These are phyloP conservation scores for Myotis davidii DNA, from an alignment of 2,113 vertebrate genomes.

Conservation along the genomic window DNA sequence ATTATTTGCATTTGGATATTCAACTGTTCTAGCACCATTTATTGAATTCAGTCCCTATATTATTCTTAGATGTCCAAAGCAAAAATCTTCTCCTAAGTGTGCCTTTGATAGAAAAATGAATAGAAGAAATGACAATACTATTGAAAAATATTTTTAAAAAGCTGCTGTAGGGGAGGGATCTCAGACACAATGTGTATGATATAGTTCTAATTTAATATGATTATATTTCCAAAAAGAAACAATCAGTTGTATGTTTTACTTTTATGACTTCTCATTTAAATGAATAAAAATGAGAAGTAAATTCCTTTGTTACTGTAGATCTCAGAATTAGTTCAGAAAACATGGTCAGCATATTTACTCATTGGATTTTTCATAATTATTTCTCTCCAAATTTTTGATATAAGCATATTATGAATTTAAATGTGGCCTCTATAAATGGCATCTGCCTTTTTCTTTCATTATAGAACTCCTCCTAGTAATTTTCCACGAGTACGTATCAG, in stretches of 20 bases:
- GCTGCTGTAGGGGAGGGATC: neutral
- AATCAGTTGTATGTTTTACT: neutral
- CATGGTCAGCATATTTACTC: neutral
- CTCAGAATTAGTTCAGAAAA: conserved; percentile 1
- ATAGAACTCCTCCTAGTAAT: neutral
- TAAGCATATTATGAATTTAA: conserved; percentile 14
- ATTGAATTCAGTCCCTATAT: neutral
- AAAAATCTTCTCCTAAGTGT: neutral
- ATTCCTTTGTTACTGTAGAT: neutral
- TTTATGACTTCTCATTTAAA: neutral
- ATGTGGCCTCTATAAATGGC: neutral
- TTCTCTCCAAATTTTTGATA: neutral
- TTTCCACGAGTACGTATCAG: conserved; percentile 11
- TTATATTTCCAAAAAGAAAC: neutral
- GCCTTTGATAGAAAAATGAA: neutral
- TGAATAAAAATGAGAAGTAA: neutral
- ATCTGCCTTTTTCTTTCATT: neutral
- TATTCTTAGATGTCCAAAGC: neutral
- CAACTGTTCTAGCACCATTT: conserved; percentile 5
- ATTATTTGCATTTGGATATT: neutral
- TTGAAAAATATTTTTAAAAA: neutral
- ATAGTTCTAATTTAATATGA: neutral
- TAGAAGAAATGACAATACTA: neutral
- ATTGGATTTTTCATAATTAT: neutral
- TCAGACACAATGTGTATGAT: neutral